Evolutionary conservation across 2,797 vertebrate genomes (phyloP), one percentile per base, ranked within the genome.

Genomic region (Pyrocephalus nanus): DNA sequence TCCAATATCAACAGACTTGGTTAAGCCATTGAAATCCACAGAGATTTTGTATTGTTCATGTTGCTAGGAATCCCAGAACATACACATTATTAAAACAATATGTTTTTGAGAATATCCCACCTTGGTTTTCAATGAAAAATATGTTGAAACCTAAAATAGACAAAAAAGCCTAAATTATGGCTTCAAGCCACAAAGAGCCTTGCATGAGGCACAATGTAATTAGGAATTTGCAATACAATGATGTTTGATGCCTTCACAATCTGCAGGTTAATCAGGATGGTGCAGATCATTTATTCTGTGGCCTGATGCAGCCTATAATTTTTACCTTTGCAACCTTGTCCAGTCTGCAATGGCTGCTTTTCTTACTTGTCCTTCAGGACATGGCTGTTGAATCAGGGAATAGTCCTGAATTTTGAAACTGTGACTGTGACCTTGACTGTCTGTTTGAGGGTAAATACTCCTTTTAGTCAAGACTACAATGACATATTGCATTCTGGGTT

Each of bases 181-280:
- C 47, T 96, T 92, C 87, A 64, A 87, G 48, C 50, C 53, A 91
- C 34, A 84, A 73, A 85, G 32, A 86, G 18, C 11, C 27, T 78
- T 88, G 25, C 51, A 73, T 55, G 48, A 86, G 30, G 36, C 22
- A 53, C 42, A 90, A 53, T n/a, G 36, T 42, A 77, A 62, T 92
- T 75, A 86, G 36, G 45, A 93, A 64, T 92, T 66, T 81, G 36
- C 64, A 57, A 23, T 78, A 64, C 70, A 64, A 8, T 38, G 36
- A 40, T 70, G 21, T 17, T 78, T 42, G 72, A n/a, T 72, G 58
- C 70, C 36, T 90, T 92, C 43, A n/a, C 36, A 83, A 34, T 54
- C 54, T 93, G 83, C 51, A 91, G 48, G 75, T 45, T 91, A 87
- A 92, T 75, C 89, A 92, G 81, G 50, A 91, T 26, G 69, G 40